Conservation (phyloP, 2,113 vertebrate genomes). For the Rhizomys pruinosus region DNA sequence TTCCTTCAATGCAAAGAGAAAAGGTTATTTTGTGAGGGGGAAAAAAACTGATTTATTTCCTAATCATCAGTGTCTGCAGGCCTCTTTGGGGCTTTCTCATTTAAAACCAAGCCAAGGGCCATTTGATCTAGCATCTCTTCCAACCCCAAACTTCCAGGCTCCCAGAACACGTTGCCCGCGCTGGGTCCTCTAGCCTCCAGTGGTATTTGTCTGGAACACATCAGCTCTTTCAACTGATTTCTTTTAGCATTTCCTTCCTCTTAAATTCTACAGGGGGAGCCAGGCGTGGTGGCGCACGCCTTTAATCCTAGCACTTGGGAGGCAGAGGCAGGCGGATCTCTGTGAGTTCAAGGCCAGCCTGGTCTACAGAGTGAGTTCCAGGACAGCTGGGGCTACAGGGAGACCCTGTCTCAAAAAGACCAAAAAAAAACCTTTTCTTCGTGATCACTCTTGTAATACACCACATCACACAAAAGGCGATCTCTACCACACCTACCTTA, state of each 20-base stretch:
- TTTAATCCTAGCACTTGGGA: too few relatives aligned
- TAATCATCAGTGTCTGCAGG: background rate
- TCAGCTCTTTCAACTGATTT: conserved; percentile 56
- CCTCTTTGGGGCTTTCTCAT: background rate
- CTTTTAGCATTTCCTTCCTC: conserved; percentile 66
- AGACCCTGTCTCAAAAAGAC: too few relatives aligned
- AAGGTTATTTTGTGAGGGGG: background rate
- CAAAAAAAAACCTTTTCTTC: conserved; percentile 68
- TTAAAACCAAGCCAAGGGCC: background rate
- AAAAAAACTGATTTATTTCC: background rate
- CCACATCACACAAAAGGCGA: conserved; percentile 64
- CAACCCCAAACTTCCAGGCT: conserved; percentile 12
- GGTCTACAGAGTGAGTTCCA: too few relatives aligned
- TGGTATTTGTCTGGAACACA: conserved; percentile 55
- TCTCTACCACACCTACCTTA: conserved; percentile 74
- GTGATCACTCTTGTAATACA: conserved; percentile 52
- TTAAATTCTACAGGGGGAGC: background rate
- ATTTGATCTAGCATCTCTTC: background rate
- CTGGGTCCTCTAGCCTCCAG: background rate
- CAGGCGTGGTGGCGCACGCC: too few relatives aligned
- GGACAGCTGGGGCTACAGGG: too few relatives aligned
- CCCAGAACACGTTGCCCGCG: conserved; percentile 2
- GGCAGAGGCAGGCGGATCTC: too few relatives aligned
- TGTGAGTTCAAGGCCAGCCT: too few relatives aligned
- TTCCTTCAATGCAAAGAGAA: background rate